Conservation (phyloP, 1,140 invertebrate genomes). For the Cotesia vestalis region DNA sequence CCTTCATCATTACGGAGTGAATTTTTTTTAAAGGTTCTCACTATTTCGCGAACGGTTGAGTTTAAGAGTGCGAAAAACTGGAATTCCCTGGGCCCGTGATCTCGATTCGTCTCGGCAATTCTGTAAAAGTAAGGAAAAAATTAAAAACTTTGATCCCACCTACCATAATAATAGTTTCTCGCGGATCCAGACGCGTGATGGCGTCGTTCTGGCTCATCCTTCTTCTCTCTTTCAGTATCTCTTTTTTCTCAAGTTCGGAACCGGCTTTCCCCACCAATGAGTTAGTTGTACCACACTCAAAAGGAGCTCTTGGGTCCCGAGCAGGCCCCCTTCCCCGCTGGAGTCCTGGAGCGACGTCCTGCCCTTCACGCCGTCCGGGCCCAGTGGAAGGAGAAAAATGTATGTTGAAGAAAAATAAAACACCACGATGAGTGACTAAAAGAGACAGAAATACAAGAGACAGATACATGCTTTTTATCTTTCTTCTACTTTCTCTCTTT, state of each 20-base stretch:
- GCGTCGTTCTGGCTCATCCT: constrained; percentile 45
- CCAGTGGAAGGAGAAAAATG: constrained; percentile 18
- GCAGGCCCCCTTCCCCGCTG: constrained; percentile 37
- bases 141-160: constrained; percentile 42
- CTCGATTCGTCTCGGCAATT: constrained; percentile 22
- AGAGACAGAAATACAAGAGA: not conserved
- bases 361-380: constrained; percentile 42
- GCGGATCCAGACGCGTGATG: constrained; percentile 51
- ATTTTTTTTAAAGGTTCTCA: constrained; percentile 4
- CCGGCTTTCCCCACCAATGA: constrained; percentile 60
- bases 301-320: constrained; percentile 45
- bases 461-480: constrained; percentile 13
- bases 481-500: constrained; percentile 17
- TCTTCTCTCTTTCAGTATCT: constrained; percentile 39
- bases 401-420: constrained; percentile 11
- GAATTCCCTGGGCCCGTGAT: constrained; percentile 22
- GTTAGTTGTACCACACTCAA: not conserved
- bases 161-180: constrained; percentile 61
- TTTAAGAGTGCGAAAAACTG: constrained; percentile 13
- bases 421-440: not conserved
- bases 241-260: constrained; percentile 45
- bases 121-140: constrained; percentile 40
- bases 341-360: constrained; percentile 39
- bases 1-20: constrained; percentile 5
- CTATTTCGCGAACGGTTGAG: not conserved